phyloP scores from a whole-genome alignment of 2,797 vertebrate species.

The Hyperoplus immaculatus region DNA sequence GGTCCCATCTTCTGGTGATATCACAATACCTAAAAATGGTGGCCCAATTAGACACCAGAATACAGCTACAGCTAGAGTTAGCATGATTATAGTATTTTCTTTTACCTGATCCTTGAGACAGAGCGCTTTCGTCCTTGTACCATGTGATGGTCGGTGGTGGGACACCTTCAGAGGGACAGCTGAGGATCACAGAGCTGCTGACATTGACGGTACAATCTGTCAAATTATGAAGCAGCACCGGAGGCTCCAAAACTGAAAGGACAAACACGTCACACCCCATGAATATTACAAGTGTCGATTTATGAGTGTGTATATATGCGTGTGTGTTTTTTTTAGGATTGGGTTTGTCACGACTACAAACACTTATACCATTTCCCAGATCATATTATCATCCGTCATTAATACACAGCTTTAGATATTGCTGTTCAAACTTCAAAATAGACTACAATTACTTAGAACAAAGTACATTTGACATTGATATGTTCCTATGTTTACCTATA shows the following conservation, averaged over 20 bases:
- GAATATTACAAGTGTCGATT: background rate
- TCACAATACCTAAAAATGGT: constrained; percentile 88
- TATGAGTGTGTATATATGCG: no score
- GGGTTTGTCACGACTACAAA: background rate
- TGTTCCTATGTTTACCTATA: background rate
- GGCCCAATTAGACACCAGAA: constrained; percentile 7
- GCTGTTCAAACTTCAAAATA: background rate
- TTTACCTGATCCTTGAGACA: constrained; percentile 92
- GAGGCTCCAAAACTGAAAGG: constrained; percentile 89
- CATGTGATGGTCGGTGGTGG: constrained; percentile 91
- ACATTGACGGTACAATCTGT: constrained; percentile 88
- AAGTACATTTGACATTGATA: background rate
- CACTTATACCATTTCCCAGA: background rate
- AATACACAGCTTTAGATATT: background rate
- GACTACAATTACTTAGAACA: background rate
- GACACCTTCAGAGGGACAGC: constrained; percentile 87
- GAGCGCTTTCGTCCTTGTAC: constrained; percentile 91
- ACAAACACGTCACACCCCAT: constrained; percentile 22
- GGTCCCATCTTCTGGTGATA: constrained; percentile 88
- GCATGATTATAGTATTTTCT: background rate
- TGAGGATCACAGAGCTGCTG: constrained; percentile 90
- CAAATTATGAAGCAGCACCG: constrained; percentile 88
- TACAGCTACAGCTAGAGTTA: background rate
- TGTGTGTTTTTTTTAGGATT: background rate
- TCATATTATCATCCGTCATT: background rate